phyloP scores from a whole-genome alignment of 2,113 vertebrate genomes.

The Himantopus leucocephalus region DNA sequence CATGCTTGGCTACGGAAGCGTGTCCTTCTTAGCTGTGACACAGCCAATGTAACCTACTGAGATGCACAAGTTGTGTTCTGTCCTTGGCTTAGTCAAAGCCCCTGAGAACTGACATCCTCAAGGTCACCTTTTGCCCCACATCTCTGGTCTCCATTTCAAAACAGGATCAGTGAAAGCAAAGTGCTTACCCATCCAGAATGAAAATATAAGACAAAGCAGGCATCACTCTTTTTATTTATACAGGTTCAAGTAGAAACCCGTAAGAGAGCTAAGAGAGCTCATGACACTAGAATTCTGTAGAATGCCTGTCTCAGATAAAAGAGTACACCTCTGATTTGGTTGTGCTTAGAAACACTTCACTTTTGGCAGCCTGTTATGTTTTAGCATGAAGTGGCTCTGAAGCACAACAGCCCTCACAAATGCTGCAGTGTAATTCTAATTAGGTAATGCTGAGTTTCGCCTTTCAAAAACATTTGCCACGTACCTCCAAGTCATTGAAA shows the following conservation, averaged over 20 bases:
- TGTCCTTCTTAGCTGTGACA: neutral
- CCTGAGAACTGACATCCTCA: neutral
- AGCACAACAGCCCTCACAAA: neutral
- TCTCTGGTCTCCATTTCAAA: neutral
- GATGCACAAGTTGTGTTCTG: neutral
- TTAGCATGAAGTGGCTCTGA: neutral
- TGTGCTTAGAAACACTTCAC: neutral
- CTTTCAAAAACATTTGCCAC: neutral
- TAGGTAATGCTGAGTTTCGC: neutral
- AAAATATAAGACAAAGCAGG: neutral
- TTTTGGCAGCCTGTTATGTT: neutral
- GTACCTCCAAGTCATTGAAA: conserved; percentile 97
- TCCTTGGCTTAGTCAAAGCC: neutral
- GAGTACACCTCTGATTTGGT: neutral
- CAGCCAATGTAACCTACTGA: neutral
- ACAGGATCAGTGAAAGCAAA: neutral
- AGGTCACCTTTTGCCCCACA: neutral
- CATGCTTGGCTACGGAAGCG: rapidly evolving
- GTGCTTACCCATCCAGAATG: neutral
- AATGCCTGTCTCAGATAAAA: neutral
- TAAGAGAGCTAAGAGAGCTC: neutral
- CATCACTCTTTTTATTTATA: neutral
- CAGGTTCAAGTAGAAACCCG: neutral
- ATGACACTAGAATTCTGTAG: neutral
- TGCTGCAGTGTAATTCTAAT: neutral